These are phyloP conservation scores for Rhabdomys dilectus DNA, from an alignment of 2,113 vertebrate species.

Conservation along the genomic window DNA sequence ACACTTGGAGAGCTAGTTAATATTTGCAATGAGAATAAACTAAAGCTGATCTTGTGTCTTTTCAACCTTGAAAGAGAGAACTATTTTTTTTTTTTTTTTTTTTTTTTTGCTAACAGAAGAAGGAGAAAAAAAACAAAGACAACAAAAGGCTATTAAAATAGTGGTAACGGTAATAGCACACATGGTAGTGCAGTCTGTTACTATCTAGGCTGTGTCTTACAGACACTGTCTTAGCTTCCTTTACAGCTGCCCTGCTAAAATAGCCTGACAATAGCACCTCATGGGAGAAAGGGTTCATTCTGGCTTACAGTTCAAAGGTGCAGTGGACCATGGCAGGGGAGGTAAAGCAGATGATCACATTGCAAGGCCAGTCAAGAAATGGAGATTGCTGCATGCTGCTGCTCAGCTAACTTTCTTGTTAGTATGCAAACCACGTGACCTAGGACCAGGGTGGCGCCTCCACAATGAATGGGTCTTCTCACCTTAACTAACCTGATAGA, in stretches of 20 bases:
- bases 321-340: background rate
- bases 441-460: background rate
- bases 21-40: constrained; percentile 82
- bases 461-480: background rate
- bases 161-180: constrained; percentile 43
- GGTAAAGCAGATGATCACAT: background rate
- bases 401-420: background rate
- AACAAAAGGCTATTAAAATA: background rate
- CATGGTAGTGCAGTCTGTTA: background rate
- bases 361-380: background rate
- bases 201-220: background rate
- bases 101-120: background rate
- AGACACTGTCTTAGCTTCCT: background rate
- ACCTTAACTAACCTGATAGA: background rate
- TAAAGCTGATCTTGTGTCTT: constrained; percentile 75
- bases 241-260: background rate
- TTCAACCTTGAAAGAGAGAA: constrained; percentile 77
- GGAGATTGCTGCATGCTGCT: background rate
- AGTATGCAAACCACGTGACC: background rate
- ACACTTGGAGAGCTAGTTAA: constrained; percentile 60
- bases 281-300: background rate
- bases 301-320: background rate
- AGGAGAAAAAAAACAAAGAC: too few relatives aligned
- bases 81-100: constrained; percentile 78
- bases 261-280: background rate